Conservation (phyloP, 2,797 vertebrate genomes). For the Poeciliopsis turneri region DNA sequence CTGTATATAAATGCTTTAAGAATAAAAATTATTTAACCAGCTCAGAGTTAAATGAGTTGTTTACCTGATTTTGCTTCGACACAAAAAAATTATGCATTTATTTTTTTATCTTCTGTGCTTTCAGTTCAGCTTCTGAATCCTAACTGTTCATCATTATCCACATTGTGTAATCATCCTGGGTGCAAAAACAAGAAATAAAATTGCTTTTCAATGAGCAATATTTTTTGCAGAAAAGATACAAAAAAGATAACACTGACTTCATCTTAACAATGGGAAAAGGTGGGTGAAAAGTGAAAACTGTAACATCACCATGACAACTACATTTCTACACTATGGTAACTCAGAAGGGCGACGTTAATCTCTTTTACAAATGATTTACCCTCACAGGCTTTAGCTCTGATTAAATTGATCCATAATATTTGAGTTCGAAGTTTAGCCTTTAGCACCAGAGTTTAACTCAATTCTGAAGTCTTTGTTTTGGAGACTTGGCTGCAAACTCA, state of each 20-base stretch:
- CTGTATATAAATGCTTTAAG: conserved; percentile 63
- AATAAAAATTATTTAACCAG: conserved; percentile 61
- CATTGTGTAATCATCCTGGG: conserved; percentile 35
- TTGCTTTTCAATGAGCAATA: neutral
- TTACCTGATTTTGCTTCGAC: conserved; percentile 57
- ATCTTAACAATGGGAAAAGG: neutral
- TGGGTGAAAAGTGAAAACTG: neutral
- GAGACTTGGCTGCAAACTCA: conserved; percentile 58
- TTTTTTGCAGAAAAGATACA: neutral
- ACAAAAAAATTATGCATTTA: conserved; percentile 35
- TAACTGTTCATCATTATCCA: conserved; percentile 30
- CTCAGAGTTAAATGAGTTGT: conserved; percentile 53
- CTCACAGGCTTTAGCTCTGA: neutral
- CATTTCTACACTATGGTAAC: neutral
- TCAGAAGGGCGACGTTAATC: neutral
- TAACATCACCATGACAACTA: neutral
- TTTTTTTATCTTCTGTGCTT: conserved; percentile 20
- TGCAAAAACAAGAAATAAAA: neutral
- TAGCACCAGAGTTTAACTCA: neutral
- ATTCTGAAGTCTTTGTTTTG: conserved; percentile 34
- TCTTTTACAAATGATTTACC: neutral
- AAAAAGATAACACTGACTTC: neutral
- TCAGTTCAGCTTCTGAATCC: conserved; percentile 44
- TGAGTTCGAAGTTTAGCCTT: neutral
- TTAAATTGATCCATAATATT: neutral